Evolutionary conservation across 2,797 vertebrate genomes (phyloP), one percentile per base, ranked within the genome.

Genomic region (Acropternis orthonyx): DNA sequence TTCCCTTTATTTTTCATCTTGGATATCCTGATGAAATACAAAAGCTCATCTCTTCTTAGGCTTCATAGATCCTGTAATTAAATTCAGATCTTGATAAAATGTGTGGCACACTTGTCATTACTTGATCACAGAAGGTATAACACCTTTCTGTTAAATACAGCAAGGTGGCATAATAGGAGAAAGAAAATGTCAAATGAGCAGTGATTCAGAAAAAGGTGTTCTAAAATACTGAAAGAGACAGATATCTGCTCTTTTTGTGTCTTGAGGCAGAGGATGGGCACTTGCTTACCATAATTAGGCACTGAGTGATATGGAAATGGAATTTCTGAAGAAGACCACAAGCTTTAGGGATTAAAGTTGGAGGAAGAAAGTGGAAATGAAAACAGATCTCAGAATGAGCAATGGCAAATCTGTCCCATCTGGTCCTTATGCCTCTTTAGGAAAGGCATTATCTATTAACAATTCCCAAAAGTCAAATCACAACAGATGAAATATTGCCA

Each of bases 21-120:
- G 75, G 82, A 82, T 96, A 94, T 84, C 79, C 55, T 46, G 24
- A 30, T 90, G 74, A 96, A 94, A 92, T 85, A 92, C 80, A 91
- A 94, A 96, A 93, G 55, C 92, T 94, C 81, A 78, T 92, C 65
- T 19, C 73, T 89, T 94, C 52, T 92, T 87, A 72, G 69, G 37
- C 94, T 67, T 54, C 72, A 92, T 96, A 92, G 96, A 91, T 88
- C 95, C 74, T 96, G 86, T 93, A 96, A 96, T 96, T 97, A 97
- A 95, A 93, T 96, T 91, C 66, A 92, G 78, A 85, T 88, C 44
- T 85, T 88, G 85, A 96, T 89, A 92, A 96, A 94, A 76, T 27
- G 49, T 80, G 94, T 88, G 84, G 80, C 89, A 81, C 13, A 3
- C 84, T 80, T 96, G 82, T 96, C 96, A 94, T 96, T 93, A 69